These are phyloP conservation scores for Lipophrys pholis DNA, from an alignment of 2,113 vertebrate genomes.

Conservation along the genomic window DNA sequence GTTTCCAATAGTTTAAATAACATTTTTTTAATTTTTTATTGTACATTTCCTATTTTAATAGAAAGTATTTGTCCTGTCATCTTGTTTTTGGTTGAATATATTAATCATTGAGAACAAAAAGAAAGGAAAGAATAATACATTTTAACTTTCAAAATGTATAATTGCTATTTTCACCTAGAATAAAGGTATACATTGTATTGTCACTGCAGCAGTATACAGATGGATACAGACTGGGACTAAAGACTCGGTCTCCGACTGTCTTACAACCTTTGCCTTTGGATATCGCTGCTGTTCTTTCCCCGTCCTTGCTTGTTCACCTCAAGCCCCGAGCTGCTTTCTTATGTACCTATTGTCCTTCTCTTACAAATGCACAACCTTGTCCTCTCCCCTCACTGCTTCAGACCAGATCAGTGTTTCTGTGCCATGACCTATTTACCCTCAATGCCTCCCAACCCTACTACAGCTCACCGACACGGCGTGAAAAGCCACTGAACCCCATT, in stretches of 20 bases:
- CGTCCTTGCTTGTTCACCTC: conserved; percentile 6
- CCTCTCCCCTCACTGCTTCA: conserved; percentile 45
- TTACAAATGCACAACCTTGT: conserved; percentile 40
- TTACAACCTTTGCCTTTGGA: conserved; percentile 1
- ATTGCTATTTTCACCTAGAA: too few species aligned
- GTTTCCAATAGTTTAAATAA: too few species aligned
- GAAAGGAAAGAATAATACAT: too few species aligned
- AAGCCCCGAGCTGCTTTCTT: conserved; percentile 13
- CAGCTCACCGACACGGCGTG: conserved; percentile 54
- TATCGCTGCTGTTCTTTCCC: conserved; percentile 39
- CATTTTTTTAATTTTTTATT: too few species aligned
- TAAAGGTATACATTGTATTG: too few species aligned
- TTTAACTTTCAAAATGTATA: too few species aligned
- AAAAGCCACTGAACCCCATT: conserved; percentile 53
- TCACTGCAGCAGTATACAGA: too few species aligned
- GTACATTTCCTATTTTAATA: too few species aligned
- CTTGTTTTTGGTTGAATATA: too few species aligned
- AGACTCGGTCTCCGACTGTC: background rate
- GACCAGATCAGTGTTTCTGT: conserved; percentile 63
- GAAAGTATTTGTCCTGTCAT: too few species aligned
- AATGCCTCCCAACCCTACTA: conserved; percentile 42
- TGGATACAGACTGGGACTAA: too few species aligned
- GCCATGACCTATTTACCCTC: conserved; percentile 64
- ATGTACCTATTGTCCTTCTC: conserved; percentile 47
- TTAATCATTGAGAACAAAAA: too few species aligned